A percentile compares a stretch with the other conserved stretches of the same genome.
These are phyloP conservation scores for Mythimna lalbum DNA, from an alignment of 2,888 invertebrate genomes.

Conservation along the genomic window DNA sequence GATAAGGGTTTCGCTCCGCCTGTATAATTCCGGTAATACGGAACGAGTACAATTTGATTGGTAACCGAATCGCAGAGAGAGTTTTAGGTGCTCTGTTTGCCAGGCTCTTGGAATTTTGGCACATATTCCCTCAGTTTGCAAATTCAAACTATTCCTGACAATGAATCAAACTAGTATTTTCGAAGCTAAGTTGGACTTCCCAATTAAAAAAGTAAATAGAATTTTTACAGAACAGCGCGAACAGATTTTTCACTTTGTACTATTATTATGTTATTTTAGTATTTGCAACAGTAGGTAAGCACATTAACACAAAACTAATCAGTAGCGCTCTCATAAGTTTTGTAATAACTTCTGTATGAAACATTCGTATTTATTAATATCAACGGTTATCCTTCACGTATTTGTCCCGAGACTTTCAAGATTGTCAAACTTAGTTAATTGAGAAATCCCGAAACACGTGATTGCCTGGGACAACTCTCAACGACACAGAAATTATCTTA, in stretches of 20 bases:
- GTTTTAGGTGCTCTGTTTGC: neutral
- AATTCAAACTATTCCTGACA: conserved; percentile 21
- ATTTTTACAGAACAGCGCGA: neutral
- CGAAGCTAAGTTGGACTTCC: neutral
- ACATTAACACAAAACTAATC: neutral
- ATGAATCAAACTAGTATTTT: conserved; percentile 9
- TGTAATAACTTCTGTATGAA: neutral
- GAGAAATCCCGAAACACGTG: conserved; percentile 11
- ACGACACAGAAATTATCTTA: neutral
- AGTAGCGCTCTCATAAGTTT: neutral
- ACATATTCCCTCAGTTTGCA: neutral
- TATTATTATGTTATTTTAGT: neutral
- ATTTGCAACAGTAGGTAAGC: neutral
- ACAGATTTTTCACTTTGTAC: neutral
- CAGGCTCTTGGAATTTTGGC: conserved; percentile 7
- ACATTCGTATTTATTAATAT: neutral
- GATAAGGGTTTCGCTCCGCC: neutral
- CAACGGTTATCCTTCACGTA: conserved; percentile 2
- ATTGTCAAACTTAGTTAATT: conserved; percentile 20
- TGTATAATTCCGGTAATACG: neutral
- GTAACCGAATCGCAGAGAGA: neutral
- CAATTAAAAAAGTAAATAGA: neutral
- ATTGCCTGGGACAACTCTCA: conserved; percentile 4
- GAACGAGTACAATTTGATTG: conserved; percentile 11
- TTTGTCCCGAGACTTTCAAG: neutral